Evolutionary conservation across 2,113 vertebrate species (phyloP).

Genomic region (Polypterus senegalus): DNA sequence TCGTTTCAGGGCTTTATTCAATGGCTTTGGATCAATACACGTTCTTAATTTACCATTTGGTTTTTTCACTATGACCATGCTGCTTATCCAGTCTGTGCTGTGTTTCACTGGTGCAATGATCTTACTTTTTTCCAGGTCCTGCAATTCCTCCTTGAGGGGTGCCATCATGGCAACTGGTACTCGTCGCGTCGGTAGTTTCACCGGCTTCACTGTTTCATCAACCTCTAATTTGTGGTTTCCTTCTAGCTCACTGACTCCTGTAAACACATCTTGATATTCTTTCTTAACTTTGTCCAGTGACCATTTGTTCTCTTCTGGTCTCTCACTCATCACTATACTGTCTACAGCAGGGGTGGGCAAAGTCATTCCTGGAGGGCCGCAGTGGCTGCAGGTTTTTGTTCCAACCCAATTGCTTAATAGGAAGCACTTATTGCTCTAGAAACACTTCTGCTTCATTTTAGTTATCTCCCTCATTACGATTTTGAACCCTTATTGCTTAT

Average conservation of each 20-base stretch:
- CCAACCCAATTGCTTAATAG: too few relatives aligned
- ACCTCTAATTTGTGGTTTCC: neutral
- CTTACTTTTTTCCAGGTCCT: slow-evolving; percentile 4
- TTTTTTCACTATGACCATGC: slow-evolving; percentile 18
- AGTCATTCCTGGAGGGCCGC: too few relatives aligned
- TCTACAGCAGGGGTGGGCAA: too few relatives aligned
- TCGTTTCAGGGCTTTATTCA: slow-evolving; percentile 18
- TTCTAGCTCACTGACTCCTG: too few relatives aligned
- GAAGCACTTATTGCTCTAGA: too few relatives aligned
- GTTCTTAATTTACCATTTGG: slow-evolving; percentile 10
- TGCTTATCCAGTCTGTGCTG: slow-evolving; percentile 18
- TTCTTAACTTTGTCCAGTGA: too few relatives aligned
- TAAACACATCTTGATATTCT: too few relatives aligned
- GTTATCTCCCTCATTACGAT: too few relatives aligned
- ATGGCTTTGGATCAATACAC: slow-evolving; percentile 14
- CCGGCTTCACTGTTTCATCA: neutral
- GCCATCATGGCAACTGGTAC: slow-evolving; percentile 1
- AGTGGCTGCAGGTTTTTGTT: too few relatives aligned
- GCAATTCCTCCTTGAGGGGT: slow-evolving; percentile 2
- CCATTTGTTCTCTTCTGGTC: neutral
- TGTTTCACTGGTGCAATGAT: slow-evolving; percentile 11
- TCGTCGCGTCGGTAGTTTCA: neutral
- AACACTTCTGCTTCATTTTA: too few relatives aligned
- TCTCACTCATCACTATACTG: slow-evolving; percentile 1
- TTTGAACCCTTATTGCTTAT: too few relatives aligned